Evolutionary conservation across 2,113 vertebrate genomes (phyloP), one percentile per base, ranked within the genome.

Genomic region (Tor tambroides): DNA sequence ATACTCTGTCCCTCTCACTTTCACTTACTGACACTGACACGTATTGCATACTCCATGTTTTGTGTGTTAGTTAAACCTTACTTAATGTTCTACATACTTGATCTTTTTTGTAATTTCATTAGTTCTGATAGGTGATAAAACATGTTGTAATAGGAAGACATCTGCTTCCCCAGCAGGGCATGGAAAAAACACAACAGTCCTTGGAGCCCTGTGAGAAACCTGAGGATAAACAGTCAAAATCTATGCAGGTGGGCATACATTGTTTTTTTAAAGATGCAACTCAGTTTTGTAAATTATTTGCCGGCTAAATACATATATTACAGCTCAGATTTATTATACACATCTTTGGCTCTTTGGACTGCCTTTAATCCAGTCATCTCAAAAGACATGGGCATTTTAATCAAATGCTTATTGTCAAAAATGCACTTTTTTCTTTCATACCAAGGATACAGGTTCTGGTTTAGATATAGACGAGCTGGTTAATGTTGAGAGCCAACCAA

Each of bases 131-230:
- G 5, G 46, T 28, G 49, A 38, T 71, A 30, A 54, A 56, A 61
- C 49, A 35, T 72, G 35, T 78, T 43, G 38, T 61, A 77, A 77
- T 76, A 78, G 41, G 49, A 85, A 26, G 59, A 11, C 30, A 41
- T 63, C 26, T 85, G 84, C 51, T 51, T 86, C 28, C 63, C n/a
- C 77, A 54, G 69, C 81, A 93, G 92, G 88, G 91, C 12, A 87
- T 89, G 2, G 78, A 90, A 46, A 93, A 84, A 79, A 7, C 63
- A 8, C 38, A 69, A 67, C 8, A 30, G 61, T 69, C 41, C 5
- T 82, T 30, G 61, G 61, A 82, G n/a, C 4, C n/a, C 61, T 32
- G 26, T 14, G 92, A 90, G 59, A 46, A 61, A n/a, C 38, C 49
- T 15, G 88, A 56, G 7, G 75, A 69, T 74, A 87, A 87, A 56